Evolutionary conservation across 2,113 vertebrate genomes (phyloP).

Genomic region (Boulengeromyrus knoepffleri): DNA sequence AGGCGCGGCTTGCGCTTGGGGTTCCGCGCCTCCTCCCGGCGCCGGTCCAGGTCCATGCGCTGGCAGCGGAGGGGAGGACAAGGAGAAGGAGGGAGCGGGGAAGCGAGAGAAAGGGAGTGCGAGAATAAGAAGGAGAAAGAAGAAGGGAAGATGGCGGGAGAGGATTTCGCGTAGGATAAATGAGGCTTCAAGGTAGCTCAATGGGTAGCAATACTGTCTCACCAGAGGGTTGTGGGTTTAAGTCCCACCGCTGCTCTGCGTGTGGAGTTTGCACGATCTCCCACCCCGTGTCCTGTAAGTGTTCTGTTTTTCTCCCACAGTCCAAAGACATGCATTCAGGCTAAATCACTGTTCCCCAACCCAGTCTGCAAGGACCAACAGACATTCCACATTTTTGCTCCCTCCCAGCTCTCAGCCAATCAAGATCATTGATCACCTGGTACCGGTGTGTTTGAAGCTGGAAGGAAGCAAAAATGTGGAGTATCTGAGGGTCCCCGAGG

Average conservation of each 20-base stretch:
- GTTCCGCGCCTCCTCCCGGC: slow-evolving; percentile 89
- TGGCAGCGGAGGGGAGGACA: background rate
- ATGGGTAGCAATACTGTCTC: background rate
- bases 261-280: background rate
- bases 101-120: background rate
- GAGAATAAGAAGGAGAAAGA: background rate
- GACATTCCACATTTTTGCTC: background rate
- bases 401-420: background rate
- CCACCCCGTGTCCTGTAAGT: background rate
- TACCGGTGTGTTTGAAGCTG: background rate
- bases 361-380: background rate
- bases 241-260: background rate
- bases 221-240: background rate
- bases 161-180: background rate
- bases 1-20: slow-evolving; percentile 86
- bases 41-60: slow-evolving; percentile 55
- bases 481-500: background rate
- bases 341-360: background rate
- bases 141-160: background rate
- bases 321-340: background rate
- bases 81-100: background rate
- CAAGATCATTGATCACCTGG: background rate
- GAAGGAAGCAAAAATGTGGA: background rate
- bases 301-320: background rate
- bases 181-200: background rate